Conservation (phyloP, 2,113 vertebrate genomes). For the Noctilio leporinus region DNA sequence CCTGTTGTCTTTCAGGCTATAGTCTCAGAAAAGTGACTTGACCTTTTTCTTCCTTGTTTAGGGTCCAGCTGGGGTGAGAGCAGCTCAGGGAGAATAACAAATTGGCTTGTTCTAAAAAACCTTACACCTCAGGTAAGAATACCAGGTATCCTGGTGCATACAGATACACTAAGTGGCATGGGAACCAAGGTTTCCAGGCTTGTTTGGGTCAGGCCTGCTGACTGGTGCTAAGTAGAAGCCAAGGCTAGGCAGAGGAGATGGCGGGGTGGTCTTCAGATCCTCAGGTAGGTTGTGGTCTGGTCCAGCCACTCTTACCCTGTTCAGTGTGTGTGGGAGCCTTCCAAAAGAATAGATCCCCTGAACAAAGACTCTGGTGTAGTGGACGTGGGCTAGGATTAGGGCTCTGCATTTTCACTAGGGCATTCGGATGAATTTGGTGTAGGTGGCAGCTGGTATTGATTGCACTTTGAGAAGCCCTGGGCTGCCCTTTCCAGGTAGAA, state of each 20-base stretch:
- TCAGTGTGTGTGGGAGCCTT: fast-evolving
- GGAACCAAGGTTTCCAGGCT: neutral
- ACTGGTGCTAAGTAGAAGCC: neutral
- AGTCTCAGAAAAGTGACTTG: neutral
- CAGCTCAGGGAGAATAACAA: slow-evolving; percentile 98
- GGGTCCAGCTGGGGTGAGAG: slow-evolving; percentile 97
- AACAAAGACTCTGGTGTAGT: neutral
- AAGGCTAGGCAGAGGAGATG: neutral
- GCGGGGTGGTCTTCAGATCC: neutral
- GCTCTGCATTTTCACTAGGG: neutral
- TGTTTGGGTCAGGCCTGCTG: neutral
- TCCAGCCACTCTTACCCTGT: too few species aligned
- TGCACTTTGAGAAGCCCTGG: neutral
- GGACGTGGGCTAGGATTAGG: neutral
- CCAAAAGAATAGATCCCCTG: neutral
- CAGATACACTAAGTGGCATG: fast-evolving
- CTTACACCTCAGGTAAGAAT: slow-evolving; percentile 97
- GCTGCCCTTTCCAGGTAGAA: neutral
- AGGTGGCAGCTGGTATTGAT: neutral
- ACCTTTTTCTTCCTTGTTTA: slow-evolving; percentile 51
- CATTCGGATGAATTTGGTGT: neutral
- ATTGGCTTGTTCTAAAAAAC: slow-evolving; percentile 99
- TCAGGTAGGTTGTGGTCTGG: neutral
- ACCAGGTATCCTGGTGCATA: fast-evolving
- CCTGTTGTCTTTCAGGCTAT: fast-evolving